A percentile compares a stretch with the other conserved stretches of the same genome.
phyloP scores from a whole-genome alignment of 2,797 vertebrate species.

The Pseudochirops cupreus region DNA sequence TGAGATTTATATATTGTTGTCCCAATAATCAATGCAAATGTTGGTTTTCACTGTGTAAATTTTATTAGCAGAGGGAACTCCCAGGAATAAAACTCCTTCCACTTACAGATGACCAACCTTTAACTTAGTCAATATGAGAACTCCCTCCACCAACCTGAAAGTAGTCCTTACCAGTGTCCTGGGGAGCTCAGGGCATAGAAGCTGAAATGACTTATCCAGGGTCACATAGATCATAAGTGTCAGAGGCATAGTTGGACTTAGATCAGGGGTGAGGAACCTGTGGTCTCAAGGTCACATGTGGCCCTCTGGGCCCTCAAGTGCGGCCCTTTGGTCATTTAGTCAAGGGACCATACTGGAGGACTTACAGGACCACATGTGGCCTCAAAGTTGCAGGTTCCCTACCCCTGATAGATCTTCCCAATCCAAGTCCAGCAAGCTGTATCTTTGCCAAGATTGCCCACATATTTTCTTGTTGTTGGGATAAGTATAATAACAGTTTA shows the following conservation, averaged over 20 bases:
- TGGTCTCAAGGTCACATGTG: too few species aligned
- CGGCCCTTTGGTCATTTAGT: too few species aligned
- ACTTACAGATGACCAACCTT: not conserved
- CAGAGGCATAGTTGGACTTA: not conserved
- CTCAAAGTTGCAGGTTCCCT: too few species aligned
- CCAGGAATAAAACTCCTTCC: not conserved
- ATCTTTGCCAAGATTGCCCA: not conserved
- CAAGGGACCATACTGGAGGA: too few species aligned
- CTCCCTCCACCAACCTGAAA: not conserved
- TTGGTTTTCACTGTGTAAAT: not conserved
- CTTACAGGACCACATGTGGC: too few species aligned
- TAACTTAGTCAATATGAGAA: not conserved
- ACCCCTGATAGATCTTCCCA: not conserved
- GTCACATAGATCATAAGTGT: not conserved
- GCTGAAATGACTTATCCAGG: not conserved
- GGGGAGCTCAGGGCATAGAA: not conserved
- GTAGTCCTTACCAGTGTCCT: not conserved
- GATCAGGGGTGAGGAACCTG: too few species aligned
- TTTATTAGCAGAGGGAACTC: not conserved
- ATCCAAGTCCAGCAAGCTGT: not conserved
- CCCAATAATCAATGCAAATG: not conserved
- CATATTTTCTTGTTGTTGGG: not conserved
- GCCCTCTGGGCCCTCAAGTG: too few species aligned
- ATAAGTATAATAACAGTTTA: not conserved
- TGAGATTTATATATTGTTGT: not conserved